A percentile compares a stretch with the other conserved stretches of the same genome.
Evolutionary conservation across 37 sponge, comb jelly and placozoan genomes (phyloP).

Genomic region (Cliona cf. orientalis): DNA sequence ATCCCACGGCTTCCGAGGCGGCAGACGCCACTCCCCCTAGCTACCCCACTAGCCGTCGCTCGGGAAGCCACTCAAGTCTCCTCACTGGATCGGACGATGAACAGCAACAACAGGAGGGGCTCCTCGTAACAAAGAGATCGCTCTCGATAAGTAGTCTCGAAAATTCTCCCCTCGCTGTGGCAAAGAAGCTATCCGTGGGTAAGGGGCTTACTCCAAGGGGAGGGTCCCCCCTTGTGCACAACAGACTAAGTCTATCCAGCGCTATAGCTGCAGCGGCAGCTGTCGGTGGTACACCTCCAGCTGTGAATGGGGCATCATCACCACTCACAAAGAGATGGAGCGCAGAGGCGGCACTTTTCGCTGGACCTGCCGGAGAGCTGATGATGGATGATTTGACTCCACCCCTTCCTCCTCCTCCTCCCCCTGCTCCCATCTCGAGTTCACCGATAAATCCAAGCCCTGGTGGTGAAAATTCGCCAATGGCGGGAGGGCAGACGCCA

Average conservation of each 20-base stretch:
- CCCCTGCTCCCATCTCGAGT: no score
- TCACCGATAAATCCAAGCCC: no score
- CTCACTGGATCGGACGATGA: constrained; percentile 25
- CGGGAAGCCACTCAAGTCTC: constrained; percentile 47
- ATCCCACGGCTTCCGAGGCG: constrained; percentile 35
- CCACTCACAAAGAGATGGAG: constrained; percentile 28
- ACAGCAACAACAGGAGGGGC: no score
- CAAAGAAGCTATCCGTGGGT: not conserved
- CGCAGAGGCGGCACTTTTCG: not conserved
- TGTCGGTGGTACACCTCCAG: no score
- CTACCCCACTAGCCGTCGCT: constrained; percentile 39
- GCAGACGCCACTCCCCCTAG: constrained; percentile 43
- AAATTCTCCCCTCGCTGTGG: not conserved
- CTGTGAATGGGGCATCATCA: not conserved
- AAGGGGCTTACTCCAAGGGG: not conserved
- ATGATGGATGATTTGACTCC: not conserved
- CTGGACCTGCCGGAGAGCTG: not conserved
- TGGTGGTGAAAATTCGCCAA: no score
- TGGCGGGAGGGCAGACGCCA: no score
- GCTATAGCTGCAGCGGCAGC: no score
- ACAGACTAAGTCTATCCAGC: not conserved
- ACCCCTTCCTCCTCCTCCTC: not conserved
- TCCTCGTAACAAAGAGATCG: no score
- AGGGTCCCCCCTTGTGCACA: not conserved
- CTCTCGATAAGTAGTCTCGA: no score